Percentiles rank a stretch among this genome's conserved stretches.
Evolutionary conservation across 2,113 vertebrate species (phyloP).

Genomic region (Gnathonemus longibarbis): DNA sequence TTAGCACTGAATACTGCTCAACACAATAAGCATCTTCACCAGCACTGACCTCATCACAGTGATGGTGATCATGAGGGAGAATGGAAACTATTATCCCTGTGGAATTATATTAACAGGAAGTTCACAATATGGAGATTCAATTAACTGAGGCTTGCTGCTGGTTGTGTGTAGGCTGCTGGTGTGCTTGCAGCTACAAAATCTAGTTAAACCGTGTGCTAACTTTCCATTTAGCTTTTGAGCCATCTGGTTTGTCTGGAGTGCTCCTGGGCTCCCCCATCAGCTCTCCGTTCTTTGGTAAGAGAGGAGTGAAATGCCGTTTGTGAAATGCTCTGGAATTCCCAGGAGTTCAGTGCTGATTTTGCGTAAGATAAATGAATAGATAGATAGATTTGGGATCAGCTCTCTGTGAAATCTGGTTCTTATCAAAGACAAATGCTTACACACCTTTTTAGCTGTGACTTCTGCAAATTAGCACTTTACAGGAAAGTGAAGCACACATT

Average conservation of each 20-base stretch:
- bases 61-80: neutral
- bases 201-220: slow-evolving; percentile 1
- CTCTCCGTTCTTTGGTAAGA: neutral
- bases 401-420: neutral
- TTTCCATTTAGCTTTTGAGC: neutral
- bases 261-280: neutral
- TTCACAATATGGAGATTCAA: slow-evolving; percentile 1
- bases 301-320: neutral
- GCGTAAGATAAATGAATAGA: neutral
- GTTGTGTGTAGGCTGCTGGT: slow-evolving; percentile 5
- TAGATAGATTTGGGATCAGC: neutral
- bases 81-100: neutral
- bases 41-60: neutral
- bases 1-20: neutral
- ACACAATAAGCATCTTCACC: neutral
- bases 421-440: neutral
- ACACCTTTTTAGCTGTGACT: neutral
- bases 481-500: neutral
- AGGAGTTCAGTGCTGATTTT: neutral
- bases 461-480: neutral
- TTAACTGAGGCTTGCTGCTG: neutral
- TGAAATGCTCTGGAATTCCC: neutral
- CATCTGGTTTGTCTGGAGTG: neutral
- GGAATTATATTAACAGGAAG: neutral
- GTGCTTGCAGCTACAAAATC: neutral